These are phyloP conservation scores for Sebastes fasciatus DNA, from an alignment of 2,113 vertebrate species.

Conservation along the genomic window DNA sequence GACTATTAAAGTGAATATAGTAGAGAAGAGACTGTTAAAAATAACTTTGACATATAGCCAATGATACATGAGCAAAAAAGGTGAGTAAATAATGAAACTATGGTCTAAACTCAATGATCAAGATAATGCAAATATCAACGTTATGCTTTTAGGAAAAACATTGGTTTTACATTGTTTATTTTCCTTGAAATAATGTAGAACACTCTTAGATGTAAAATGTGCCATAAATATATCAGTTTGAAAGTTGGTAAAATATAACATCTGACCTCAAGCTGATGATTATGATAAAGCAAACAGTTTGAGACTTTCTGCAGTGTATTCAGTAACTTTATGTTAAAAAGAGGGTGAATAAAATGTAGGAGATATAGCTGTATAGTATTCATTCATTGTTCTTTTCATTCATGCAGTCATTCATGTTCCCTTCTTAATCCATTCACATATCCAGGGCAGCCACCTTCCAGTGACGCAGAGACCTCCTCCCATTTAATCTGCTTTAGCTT, in stretches of 20 bases:
- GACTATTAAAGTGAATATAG: no score
- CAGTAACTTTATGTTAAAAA: background rate
- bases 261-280: background rate
- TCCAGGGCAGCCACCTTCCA: constrained; percentile 61
- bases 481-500: constrained; percentile 68
- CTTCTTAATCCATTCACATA: constrained; percentile 70
- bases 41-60: background rate
- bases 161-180: background rate
- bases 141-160: background rate
- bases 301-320: background rate
- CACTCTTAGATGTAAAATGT: background rate
- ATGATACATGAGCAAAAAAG: background rate
- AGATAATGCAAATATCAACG: background rate
- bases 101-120: background rate
- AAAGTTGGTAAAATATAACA: background rate
- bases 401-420: constrained; percentile 62
- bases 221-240: background rate
- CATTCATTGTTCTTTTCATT: constrained; percentile 66
- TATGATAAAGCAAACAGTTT: background rate
- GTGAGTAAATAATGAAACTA: background rate
- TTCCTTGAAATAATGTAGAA: no score
- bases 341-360: background rate
- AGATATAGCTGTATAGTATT: background rate
- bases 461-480: constrained; percentile 58
- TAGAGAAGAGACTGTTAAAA: no score